Evolutionary conservation across 2,797 vertebrate species (phyloP).

Genomic region (Triplophysa bombifrons): DNA sequence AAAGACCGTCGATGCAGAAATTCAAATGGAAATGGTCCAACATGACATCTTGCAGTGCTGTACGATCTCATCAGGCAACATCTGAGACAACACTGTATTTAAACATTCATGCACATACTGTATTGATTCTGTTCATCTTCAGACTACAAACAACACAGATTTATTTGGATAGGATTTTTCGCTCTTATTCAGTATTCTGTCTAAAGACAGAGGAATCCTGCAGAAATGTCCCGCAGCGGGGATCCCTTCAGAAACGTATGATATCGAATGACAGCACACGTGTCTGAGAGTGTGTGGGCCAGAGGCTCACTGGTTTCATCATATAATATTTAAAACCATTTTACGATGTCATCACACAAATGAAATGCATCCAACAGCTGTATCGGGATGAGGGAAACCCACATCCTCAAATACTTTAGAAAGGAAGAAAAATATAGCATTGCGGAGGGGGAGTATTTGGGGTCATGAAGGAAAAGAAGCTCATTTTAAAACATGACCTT

Average conservation of each 20-base stretch:
- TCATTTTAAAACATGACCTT: conserved; percentile 16
- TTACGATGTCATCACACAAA: not conserved
- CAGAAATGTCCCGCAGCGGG: conserved; percentile 11
- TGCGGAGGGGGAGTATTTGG: not conserved
- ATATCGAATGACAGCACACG: conserved; percentile 19
- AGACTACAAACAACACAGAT: no score
- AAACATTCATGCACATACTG: not conserved
- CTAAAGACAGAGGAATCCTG: not conserved
- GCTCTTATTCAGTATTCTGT: no score
- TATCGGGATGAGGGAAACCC: conserved; percentile 4
- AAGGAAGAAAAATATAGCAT: not conserved
- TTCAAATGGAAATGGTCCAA: no score
- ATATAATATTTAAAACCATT: conserved; percentile 29
- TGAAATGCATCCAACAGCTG: not conserved
- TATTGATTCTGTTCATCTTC: no score
- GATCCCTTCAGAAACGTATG: conserved; percentile 13
- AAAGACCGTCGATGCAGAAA: not conserved
- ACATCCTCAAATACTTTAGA: not conserved
- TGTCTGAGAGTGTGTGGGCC: conserved; percentile 7
- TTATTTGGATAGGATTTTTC: no score
- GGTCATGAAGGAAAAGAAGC: conserved; percentile 25
- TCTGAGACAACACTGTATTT: not conserved
- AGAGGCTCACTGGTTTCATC: conserved; percentile 4
- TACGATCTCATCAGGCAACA: not conserved
- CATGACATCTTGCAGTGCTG: not conserved